These are phyloP conservation scores for Drosophila monieri DNA, from an alignment of 2,888 invertebrate species.

Conservation along the genomic window DNA sequence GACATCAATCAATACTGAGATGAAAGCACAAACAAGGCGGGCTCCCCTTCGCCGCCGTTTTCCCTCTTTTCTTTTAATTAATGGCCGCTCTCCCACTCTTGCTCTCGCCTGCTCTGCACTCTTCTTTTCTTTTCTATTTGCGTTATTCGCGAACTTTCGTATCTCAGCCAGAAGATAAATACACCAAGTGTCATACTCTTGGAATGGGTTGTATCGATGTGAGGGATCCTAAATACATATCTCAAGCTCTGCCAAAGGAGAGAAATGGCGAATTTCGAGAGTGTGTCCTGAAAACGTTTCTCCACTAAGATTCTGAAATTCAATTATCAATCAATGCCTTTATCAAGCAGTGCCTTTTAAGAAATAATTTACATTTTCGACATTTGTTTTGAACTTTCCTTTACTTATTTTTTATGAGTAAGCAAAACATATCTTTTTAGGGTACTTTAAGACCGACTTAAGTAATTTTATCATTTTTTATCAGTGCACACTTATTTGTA, in stretches of 20 bases:
- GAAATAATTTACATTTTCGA: too few relatives aligned
- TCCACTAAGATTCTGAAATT: too few relatives aligned
- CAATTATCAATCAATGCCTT: too few relatives aligned
- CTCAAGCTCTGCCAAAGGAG: not conserved
- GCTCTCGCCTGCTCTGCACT: not conserved
- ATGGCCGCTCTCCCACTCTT: constrained; percentile 2
- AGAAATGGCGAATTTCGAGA: too few relatives aligned
- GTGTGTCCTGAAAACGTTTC: too few relatives aligned
- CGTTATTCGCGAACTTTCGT: constrained; percentile 33
- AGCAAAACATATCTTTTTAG: too few relatives aligned
- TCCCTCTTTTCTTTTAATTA: constrained; percentile 26
- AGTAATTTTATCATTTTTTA: too few relatives aligned
- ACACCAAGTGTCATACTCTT: not conserved
- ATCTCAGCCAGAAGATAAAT: constrained; percentile 41
- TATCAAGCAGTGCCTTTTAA: too few relatives aligned
- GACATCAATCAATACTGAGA: constrained; percentile 36
- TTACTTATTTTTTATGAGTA: too few relatives aligned
- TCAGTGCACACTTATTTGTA: not conserved
- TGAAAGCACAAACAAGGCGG: constrained; percentile 27
- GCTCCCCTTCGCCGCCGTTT: constrained; percentile 3
- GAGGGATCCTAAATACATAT: not conserved
- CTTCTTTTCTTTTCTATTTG: constrained; percentile 17
- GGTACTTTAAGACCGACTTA: too few relatives aligned
- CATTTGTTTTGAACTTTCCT: too few relatives aligned
- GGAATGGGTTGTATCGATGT: not conserved